Base-by-base conservation (phyloP, 1,140 invertebrate genomes). In the Rhagoletis pomonella region DNA sequence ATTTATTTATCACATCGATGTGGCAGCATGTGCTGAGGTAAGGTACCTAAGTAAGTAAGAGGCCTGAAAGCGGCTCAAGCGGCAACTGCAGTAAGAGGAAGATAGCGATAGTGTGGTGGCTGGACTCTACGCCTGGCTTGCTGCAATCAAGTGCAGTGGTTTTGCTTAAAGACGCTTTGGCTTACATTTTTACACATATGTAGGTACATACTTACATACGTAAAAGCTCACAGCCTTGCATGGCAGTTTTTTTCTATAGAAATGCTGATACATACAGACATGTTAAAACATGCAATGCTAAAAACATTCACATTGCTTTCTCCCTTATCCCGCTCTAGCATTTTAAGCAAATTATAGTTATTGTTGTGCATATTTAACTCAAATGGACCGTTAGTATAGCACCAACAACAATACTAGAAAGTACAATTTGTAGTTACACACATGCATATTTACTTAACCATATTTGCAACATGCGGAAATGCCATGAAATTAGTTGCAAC, bases 1-100 rank as follows among this genome's bases (percentile, higher is more conserved):
- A 87, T 88, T 88, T 88, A 88, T 88, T 88, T 88, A 88, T 88
- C 69, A 87, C 87, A 81, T 81, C 73, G 73, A 81, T 55, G 73
- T 81, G 73, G 73, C 73, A 55, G 73, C 17, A 5, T n/a, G 42
- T 47, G 64, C 19, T 39, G 64, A 14, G 12, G 29, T 29, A 29
- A 14, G 12, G 29, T 29, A 29, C 29, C 29, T 29, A 29, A 29
- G 29, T 29, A 29, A 14, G 7, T 9, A 81, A 14, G 47, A 55
- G n/a, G n/a, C 2, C 29, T 0, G 29, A 29, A 29, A 29, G 29
- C 0, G 1, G 29, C 29, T 6, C 17, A 62, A 12, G 60, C 60
- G 60, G 60, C 60, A 7, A 4, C 9, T 1, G 6, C 60, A 73
- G 67, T 5, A 39, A 39, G 44, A 17, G 67, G 17, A 4, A 1